These are phyloP conservation scores for Varecia variegata DNA, from an alignment of 2,797 vertebrate genomes.

Conservation along the genomic window DNA sequence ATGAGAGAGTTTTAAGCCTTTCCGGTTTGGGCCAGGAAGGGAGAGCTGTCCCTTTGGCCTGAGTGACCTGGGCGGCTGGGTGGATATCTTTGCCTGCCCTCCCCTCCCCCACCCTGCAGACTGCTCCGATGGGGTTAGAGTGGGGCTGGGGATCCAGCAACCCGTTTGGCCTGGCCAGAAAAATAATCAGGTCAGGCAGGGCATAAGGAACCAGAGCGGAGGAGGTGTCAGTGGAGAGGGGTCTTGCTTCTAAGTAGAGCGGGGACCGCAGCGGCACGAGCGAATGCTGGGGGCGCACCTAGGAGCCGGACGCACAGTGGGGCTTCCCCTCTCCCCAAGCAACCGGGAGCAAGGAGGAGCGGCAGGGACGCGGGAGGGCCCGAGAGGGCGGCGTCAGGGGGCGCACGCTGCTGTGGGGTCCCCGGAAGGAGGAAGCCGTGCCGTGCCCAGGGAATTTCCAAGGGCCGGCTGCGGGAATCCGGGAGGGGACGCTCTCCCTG, in stretches of 20 bases:
- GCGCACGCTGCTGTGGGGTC: not conserved
- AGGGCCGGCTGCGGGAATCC: not conserved
- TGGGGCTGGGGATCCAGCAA: not conserved
- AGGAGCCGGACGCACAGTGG: not conserved
- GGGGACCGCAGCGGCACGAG: not conserved
- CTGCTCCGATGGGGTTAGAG: not conserved
- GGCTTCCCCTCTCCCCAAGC: not conserved
- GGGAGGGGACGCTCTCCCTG: not conserved
- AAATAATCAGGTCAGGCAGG: not conserved
- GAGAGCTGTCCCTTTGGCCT: not conserved
- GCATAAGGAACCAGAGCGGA: not conserved
- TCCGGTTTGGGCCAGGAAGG: not conserved
- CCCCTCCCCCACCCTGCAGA: not conserved
- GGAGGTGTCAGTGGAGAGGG: not conserved
- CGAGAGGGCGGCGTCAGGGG: not conserved
- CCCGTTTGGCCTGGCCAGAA: not conserved
- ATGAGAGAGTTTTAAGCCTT: not conserved
- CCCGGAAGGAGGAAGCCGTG: not conserved
- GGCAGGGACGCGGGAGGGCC: accelerated
- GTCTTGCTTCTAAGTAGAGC: not conserved
- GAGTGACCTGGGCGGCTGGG: not conserved
- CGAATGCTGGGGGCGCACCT: not conserved
- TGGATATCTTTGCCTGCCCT: not conserved
- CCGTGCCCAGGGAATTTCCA: not conserved
- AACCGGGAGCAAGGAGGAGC: not conserved